Conservation (phyloP, 2,797 vertebrate genomes). For the Halcyon badia region DNA sequence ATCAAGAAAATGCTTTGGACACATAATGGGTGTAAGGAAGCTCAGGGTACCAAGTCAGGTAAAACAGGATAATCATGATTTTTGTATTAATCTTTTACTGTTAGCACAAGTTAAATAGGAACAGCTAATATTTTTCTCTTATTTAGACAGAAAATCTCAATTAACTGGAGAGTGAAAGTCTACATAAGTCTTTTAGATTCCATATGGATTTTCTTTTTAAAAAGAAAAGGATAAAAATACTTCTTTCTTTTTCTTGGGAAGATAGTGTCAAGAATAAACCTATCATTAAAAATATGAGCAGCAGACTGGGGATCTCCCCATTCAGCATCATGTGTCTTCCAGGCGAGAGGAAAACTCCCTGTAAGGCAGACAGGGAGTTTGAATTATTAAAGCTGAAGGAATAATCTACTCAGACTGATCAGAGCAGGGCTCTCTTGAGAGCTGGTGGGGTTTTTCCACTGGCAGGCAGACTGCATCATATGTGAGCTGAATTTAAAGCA, state of each 20-base stretch:
- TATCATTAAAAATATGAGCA: not conserved
- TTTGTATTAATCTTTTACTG: not conserved
- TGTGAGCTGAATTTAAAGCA: constrained; percentile 58
- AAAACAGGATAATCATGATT: not conserved
- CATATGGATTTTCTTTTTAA: not conserved
- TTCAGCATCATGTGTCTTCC: constrained; percentile 41
- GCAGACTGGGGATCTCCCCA: constrained; percentile 45
- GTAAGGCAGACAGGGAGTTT: constrained; percentile 46
- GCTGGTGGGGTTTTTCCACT: constrained; percentile 63
- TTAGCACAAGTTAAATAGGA: not conserved
- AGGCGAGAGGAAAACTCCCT: constrained; percentile 59
- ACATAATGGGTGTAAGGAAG: not conserved
- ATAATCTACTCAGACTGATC: constrained; percentile 60
- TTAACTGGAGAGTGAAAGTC: not conserved
- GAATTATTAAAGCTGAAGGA: constrained; percentile 72
- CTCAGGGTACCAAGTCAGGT: not conserved
- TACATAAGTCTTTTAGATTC: not conserved
- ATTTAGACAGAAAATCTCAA: not conserved
- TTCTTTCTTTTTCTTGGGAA: not conserved
- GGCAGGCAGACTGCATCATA: constrained; percentile 26
- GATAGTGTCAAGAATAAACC: not conserved
- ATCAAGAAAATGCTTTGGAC: not conserved
- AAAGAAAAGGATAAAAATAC: not conserved
- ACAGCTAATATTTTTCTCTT: not conserved
- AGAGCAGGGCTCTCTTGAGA: constrained; percentile 42